Base-by-base conservation (phyloP, 2,797 vertebrate genomes). In the Selene dorsalis region DNA sequence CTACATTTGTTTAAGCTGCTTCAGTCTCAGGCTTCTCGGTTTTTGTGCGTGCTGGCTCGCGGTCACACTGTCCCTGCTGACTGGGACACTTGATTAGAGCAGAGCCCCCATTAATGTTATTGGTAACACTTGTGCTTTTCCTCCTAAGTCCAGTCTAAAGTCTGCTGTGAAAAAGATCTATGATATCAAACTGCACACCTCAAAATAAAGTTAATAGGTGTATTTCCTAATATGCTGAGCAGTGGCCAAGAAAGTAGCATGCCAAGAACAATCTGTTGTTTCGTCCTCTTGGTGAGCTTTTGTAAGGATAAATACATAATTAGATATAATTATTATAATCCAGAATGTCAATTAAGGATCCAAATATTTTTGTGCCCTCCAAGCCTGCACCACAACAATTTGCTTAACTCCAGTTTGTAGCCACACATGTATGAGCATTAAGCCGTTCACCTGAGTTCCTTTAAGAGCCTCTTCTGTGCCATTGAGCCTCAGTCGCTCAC, bases 401-500 rank as follows among this genome's bases (percentile, higher is more conserved):
- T 38, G 20, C 61, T 52, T 22, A 30, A 60, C 68, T 52, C 43
- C 28, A 43, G 8, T 16, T 53, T 72, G 55, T 69, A 6, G 62
- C 45, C 18, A 78, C 60, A 74, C 59, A 61, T 13, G 12, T 5
- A 14, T 26, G 30, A 59, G 59, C 28, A 13, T 13, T 50, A 41
- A 69, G 48, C 56, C 69, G 59, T 77, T 56, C 52, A 66, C 13
- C 53, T 17, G 17, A 67, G 58, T 69, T 69, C 39, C 57, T 85
- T 53, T 82, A 64, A 84, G 79, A 84, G 83, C 79, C 68, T 82
- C 67, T 13, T 82, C 70, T 87, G 59, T 84, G 77, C 79, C 16
- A 22, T 4, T 65, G 63, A 79, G 75, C 64, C 61, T 81, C 67
- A 59, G 65, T 63, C 50, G 78, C 73, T 84, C 69, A 48, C 68